phyloP scores from a whole-genome alignment of 2,113 vertebrate genomes.

The Marcusenius ussheri region DNA sequence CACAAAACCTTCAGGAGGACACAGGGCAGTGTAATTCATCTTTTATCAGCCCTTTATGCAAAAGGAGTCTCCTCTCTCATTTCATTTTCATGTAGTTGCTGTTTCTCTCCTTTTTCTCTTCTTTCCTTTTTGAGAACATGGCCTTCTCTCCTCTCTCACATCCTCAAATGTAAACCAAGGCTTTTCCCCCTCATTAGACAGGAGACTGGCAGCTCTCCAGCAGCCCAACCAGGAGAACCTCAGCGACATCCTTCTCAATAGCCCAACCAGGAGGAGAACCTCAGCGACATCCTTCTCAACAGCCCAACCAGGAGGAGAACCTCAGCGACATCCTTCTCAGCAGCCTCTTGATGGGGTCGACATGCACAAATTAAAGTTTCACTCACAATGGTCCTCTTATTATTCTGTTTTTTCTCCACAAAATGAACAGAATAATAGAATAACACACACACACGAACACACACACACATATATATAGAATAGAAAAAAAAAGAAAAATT shows the following conservation, averaged over 20 bases:
- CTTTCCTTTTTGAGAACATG: neutral
- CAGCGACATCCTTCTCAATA: constrained; percentile 18
- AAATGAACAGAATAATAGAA: neutral
- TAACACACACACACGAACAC: neutral
- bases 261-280: neutral
- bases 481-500: neutral
- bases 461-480: too few relatives aligned
- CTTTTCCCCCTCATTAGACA: constrained; percentile 48
- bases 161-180: constrained; percentile 24
- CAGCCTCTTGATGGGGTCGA: neutral
- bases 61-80: neutral
- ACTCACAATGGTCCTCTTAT: neutral
- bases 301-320: neutral
- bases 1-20: neutral
- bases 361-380: neutral
- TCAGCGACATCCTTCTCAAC: neutral
- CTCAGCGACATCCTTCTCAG: neutral
- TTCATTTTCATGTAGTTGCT: neutral
- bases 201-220: constrained; percentile 48
- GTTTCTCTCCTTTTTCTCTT: neutral
- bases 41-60: neutral
- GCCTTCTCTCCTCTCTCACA: neutral
- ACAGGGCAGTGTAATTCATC: neutral
- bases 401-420: neutral
- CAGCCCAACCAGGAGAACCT: constrained; percentile 44